Percentiles rank a stretch among this genome's conserved stretches.
phyloP scores from a whole-genome alignment of 2,113 vertebrate genomes.

The Odontesthes bonariensis region DNA sequence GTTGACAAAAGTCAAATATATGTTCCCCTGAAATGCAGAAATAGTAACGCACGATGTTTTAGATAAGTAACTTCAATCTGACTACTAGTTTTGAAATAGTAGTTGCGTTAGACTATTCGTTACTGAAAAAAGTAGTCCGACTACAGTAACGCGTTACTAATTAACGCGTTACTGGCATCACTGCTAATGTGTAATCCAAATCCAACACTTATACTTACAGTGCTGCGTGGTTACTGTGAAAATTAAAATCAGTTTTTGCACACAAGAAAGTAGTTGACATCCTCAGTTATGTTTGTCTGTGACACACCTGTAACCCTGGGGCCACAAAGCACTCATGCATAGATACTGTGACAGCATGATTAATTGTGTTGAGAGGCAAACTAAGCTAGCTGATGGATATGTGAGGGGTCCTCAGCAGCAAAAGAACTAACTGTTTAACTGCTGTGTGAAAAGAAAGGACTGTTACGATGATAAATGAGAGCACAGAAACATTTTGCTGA shows the following conservation, averaged over 20 bases:
- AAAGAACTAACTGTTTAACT: conserved; percentile 49
- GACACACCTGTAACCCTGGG: conserved; percentile 45
- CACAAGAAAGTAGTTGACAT: conserved; percentile 39
- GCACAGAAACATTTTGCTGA: conserved; percentile 56
- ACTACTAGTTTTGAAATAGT: too few relatives aligned
- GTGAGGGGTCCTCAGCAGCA: conserved; percentile 40
- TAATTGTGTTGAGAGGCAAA: conserved; percentile 67
- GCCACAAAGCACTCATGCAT: conserved; percentile 55
- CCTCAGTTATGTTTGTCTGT: conserved; percentile 30
- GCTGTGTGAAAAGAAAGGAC: conserved; percentile 46
- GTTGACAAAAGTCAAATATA: too few relatives aligned
- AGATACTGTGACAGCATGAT: conserved; percentile 72
- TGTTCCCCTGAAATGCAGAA: too few relatives aligned
- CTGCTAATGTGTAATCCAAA: conserved; percentile 11
- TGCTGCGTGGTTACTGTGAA: background rate
- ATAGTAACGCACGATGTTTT: too few relatives aligned
- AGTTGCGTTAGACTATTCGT: too few relatives aligned
- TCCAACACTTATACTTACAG: background rate
- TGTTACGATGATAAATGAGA: conserved; percentile 72
- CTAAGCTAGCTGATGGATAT: conserved; percentile 57
- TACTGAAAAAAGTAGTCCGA: too few relatives aligned
- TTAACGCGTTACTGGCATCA: too few relatives aligned
- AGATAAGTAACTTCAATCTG: too few relatives aligned
- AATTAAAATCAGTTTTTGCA: conserved; percentile 31
- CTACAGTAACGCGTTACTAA: too few relatives aligned